Evolutionary conservation across 1,140 invertebrate species (phyloP).

Genomic region (Sycobia sp.): DNA sequence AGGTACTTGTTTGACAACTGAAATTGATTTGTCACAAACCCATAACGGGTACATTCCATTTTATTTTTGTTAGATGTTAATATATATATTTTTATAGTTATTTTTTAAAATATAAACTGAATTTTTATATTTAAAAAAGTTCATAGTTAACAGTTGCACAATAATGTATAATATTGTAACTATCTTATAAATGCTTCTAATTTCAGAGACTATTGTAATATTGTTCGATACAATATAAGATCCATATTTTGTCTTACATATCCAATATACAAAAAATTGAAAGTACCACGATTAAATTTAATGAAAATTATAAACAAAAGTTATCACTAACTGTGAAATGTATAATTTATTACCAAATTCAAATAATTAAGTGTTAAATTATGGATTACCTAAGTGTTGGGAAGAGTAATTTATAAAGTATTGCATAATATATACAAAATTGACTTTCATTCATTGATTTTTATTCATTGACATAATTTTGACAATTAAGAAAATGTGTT

Average conservation of each 20-base stretch:
- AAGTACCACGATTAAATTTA: too few relatives aligned
- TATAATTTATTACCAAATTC: conserved; percentile 7
- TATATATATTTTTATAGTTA: conserved; percentile 36
- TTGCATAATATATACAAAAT: conserved; percentile 3
- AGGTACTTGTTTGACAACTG: neutral
- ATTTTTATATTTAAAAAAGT: conserved; percentile 5
- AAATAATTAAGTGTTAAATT: too few relatives aligned
- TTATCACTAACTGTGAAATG: conserved; percentile 20
- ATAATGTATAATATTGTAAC: conserved; percentile 15
- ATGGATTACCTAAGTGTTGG: too few relatives aligned
- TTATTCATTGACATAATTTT: conserved; percentile 5
- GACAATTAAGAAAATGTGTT: too few relatives aligned
- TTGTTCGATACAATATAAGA: conserved; percentile 23
- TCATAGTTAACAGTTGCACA: conserved; percentile 17
- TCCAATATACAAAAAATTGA: neutral
- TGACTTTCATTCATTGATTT: too few relatives aligned
- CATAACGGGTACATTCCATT: conserved; percentile 34
- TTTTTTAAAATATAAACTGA: conserved; percentile 17
- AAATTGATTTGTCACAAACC: neutral
- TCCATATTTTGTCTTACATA: conserved; percentile 24
- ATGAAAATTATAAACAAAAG: conserved; percentile 4
- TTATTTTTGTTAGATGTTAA: conserved; percentile 29
- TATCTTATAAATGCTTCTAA: conserved; percentile 7
- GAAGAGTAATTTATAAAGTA: too few relatives aligned
- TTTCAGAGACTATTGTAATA: neutral